Evolutionary conservation across 2,888 invertebrate genomes (phyloP), one percentile per base, ranked within the genome.

Genomic region (Clostera curtula): DNA sequence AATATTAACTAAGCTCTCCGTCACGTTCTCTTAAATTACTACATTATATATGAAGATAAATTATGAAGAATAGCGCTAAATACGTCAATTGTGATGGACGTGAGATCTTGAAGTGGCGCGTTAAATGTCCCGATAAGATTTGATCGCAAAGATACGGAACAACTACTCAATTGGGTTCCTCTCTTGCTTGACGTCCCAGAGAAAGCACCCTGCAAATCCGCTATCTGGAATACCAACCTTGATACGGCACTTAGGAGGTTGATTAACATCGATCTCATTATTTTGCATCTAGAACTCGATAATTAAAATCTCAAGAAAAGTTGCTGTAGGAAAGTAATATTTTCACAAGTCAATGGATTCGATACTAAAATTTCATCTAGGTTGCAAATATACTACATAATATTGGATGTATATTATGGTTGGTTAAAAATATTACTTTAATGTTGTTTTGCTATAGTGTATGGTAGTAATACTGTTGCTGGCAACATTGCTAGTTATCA

Each of bases 71-170:
- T 42, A 44, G 41, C 47, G 43, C n/a, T n/a, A n/a, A n/a, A n/a
- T n/a, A n/a, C 42, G 43, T 44, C 40, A 50, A 40, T 45, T 52
- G 58, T 57, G 59, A 56, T 56, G 49, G 56, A 53, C 63, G 63
- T 55, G 57, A 63, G 66, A 63, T 61, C 52, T 61, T 58, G 63
- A 69, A 59, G 49, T 59, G 60, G 65, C 69, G 75, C 74, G 75
- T 77, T 73, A 76, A 79, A 72, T 77, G 76, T 72, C 79, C 49
- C 52, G 77, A 79, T 80, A 73, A 67, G 64, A 61, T 76, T 79
- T 79, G 56, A 67, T 68, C 55, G 63, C 58, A 29, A 43, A 64
- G 79, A 77, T 76, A 70, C 56, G 47, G 54, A 75, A 77, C 73
- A 58, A 52, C 49, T 58, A 63, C 34, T 63, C 60, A 54, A 60